Evolutionary conservation across 2,113 vertebrate species (phyloP).

Genomic region (Ophiodon elongatus): DNA sequence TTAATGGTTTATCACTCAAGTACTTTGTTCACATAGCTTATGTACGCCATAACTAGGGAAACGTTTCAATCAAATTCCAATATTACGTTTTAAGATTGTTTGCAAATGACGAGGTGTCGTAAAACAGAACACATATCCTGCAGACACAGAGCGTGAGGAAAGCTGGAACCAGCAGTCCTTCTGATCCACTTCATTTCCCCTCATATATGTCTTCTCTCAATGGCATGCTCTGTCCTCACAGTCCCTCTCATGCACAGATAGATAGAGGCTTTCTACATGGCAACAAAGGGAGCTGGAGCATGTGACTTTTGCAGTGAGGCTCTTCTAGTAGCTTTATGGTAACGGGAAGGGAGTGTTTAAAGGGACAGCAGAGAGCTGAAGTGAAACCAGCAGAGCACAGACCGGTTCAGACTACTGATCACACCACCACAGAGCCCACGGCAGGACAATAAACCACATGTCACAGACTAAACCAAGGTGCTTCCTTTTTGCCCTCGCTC

Average conservation of each 20-base stretch:
- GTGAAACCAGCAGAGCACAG: conserved; percentile 40
- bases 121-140: background rate
- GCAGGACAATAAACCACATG: conserved; percentile 6
- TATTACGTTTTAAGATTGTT: background rate
- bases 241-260: conserved; percentile 3
- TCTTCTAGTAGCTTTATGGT: conserved; percentile 79
- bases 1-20: too few relatives aligned
- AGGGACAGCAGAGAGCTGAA: conserved; percentile 67
- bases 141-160: background rate
- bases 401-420: conserved; percentile 19
- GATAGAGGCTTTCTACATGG: conserved; percentile 35
- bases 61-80: background rate
- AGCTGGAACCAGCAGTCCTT: background rate
- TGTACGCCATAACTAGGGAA: background rate
- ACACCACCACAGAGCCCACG: background rate
- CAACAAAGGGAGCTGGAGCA: conserved; percentile 77
- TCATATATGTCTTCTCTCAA: background rate
- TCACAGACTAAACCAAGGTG: background rate
- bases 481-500: background rate
- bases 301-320: conserved; percentile 81
- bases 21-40: background rate
- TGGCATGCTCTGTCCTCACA: background rate
- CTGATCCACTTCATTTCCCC: background rate
- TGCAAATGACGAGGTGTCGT: background rate
- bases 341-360: conserved; percentile 71